Percentiles rank a stretch among this genome's conserved stretches.
Evolutionary conservation across 2,888 invertebrate genomes (phyloP).

Genomic region (Drosophila nigricruria): DNA sequence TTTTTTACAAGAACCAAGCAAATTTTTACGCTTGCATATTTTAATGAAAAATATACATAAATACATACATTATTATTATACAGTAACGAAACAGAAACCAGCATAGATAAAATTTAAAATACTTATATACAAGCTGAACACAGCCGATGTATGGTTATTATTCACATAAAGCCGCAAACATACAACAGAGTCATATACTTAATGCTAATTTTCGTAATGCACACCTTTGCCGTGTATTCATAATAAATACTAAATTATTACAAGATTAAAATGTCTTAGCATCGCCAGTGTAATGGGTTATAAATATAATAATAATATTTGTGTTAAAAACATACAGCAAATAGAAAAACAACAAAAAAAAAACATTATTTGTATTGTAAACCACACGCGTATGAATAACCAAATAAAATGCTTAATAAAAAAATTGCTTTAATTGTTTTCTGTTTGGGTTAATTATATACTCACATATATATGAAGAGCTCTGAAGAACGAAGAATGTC

Average conservation of each 20-base stretch:
- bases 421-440: constrained; percentile 9
- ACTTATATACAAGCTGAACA: constrained; percentile 53
- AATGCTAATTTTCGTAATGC: constrained; percentile 72
- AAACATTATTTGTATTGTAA: constrained; percentile 82
- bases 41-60: constrained; percentile 69
- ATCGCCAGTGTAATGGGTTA: constrained; percentile 65
- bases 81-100: constrained; percentile 50
- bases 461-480: background rate
- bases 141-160: constrained; percentile 42
- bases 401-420: constrained; percentile 78
- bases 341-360: constrained; percentile 45
- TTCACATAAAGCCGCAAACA: constrained; percentile 51
- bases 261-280: constrained; percentile 69
- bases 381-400: constrained; percentile 81
- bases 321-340: constrained; percentile 71
- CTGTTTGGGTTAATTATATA: background rate
- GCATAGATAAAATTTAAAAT: constrained; percentile 71
- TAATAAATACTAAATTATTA: constrained; percentile 56
- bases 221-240: constrained; percentile 65
- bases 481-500: too few relatives aligned
- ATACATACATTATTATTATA: constrained; percentile 59
- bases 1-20: constrained; percentile 80
- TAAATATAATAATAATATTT: constrained; percentile 65
- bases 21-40: constrained; percentile 80
- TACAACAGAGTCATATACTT: constrained; percentile 43